Percentiles rank a stretch among this genome's conserved stretches.
phyloP scores from a whole-genome alignment of 2,113 vertebrate genomes.

The Perca flavescens region DNA sequence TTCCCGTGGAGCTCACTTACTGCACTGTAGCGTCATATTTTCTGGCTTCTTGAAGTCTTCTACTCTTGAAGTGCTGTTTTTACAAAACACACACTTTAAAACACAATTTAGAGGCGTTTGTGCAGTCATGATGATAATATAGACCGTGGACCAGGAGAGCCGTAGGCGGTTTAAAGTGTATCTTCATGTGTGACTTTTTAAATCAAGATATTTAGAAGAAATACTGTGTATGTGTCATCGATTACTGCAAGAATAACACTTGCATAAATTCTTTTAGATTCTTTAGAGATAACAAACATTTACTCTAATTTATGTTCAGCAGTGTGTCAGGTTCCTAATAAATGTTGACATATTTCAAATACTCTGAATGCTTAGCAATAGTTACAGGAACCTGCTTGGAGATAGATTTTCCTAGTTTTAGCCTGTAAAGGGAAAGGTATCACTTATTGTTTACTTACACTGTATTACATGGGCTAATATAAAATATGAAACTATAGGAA shows the following conservation, averaged over 20 bases:
- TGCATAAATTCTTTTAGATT: neutral
- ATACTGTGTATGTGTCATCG: neutral
- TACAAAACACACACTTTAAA: conserved; percentile 46
- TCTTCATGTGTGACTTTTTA: conserved; percentile 8
- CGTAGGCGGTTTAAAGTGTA: neutral
- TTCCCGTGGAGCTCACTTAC: neutral
- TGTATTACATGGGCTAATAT: neutral
- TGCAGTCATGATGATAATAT: conserved; percentile 37
- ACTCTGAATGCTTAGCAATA: neutral
- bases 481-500: neutral
- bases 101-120: conserved; percentile 30
- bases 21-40: conserved; percentile 47
- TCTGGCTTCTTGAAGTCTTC: conserved; percentile 15
- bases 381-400: neutral
- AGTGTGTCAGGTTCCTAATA: neutral
- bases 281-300: neutral
- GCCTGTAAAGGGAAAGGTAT: neutral
- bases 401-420: neutral
- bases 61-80: neutral
- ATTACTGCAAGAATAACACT: neutral
- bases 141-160: neutral
- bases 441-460: neutral
- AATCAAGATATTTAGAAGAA: neutral
- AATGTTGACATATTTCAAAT: neutral
- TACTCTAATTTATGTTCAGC: neutral